Evolutionary conservation across 92 coral and sea anemone genomes (phyloP).

Genomic region (Actinostola sp.): DNA sequence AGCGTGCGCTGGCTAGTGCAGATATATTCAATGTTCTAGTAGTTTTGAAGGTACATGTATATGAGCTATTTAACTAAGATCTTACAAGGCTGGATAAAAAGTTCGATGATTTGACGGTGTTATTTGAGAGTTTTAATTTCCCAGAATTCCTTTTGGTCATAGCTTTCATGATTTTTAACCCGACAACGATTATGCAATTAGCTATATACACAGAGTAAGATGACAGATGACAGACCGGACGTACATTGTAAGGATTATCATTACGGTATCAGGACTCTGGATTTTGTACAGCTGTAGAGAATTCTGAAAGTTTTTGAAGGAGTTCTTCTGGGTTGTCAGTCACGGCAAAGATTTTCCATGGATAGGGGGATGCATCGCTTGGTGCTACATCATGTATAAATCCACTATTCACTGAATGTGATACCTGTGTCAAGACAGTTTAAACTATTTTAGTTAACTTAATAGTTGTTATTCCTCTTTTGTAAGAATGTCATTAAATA

Average conservation of each 20-base stretch:
- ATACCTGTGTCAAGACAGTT: constrained; percentile 43
- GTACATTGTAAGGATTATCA: background rate
- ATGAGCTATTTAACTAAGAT: no score
- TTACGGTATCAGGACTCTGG: background rate
- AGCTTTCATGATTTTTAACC: no score
- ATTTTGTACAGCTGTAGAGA: background rate
- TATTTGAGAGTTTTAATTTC: no score
- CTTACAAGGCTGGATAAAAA: no score
- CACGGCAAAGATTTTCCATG: constrained; percentile 40
- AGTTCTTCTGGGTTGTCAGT: constrained; percentile 74
- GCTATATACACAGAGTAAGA: background rate
- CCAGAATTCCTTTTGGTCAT: no score
- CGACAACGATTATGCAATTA: no score
- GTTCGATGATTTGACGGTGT: no score
- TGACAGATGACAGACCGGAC: background rate
- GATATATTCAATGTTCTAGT: no score
- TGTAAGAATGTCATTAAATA: no score
- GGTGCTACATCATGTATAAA: constrained; percentile 62
- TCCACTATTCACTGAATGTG: constrained; percentile 67
- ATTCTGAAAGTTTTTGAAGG: constrained; percentile 55
- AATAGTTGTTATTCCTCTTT: no score
- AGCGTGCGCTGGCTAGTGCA: no score
- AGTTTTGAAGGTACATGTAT: no score
- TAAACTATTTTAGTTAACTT: background rate
- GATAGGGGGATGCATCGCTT: background rate